Base-by-base conservation (phyloP, 2,888 invertebrate genomes). In the Drosophila merina region DNA sequence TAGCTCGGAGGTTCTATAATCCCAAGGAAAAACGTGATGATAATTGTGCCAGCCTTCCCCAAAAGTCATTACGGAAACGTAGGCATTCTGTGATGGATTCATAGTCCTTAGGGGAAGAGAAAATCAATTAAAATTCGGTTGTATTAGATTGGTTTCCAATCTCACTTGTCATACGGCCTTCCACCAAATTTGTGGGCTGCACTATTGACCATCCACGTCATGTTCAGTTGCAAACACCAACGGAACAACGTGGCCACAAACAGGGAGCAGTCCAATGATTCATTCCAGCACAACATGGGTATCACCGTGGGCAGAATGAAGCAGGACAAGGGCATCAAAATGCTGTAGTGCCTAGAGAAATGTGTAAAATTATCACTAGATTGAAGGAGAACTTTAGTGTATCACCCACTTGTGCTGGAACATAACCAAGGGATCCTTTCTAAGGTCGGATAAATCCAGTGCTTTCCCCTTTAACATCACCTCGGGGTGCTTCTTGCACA, bases 171-270 rank as follows among this genome's bases (percentile, higher is more conserved):
- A 89, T 96, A 96, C n/a, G 96, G 96, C 79, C 94, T 95, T 83
- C 93, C 93, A 54, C 96, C 96, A 93, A 94, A 96, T 85, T 95
- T 94, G 92, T 97, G 97, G 1, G 97, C 97, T 1, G 96, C 96
- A 72, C 96, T 96, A 92, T 98, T 98, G 38, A 97, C 97, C 67
- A 96, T 93, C 97, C 97, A 98, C 1, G 97, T 97, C 67, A 95
- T 95, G 91, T 98, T 96, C 57, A 98, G 93, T 47, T 95, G 95
- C 89, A 95, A 93, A 31, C 95, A 93, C 92, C 97, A 97, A 52
- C 97, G 94, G 90, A 97, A 94, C 89, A 95, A 93, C 14, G 95
- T 94, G 54, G 94, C 94, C 42, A 95, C 94, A 89, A 94, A 94
- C 93, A 94, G 95, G 1, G 95, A 93, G 82, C 94, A 95, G 38